A percentile compares a stretch with the other conserved stretches of the same genome.
Evolutionary conservation across 37 sponge, comb jelly and placozoan species (phyloP).

Genomic region (Ephydatia muelleri): DNA sequence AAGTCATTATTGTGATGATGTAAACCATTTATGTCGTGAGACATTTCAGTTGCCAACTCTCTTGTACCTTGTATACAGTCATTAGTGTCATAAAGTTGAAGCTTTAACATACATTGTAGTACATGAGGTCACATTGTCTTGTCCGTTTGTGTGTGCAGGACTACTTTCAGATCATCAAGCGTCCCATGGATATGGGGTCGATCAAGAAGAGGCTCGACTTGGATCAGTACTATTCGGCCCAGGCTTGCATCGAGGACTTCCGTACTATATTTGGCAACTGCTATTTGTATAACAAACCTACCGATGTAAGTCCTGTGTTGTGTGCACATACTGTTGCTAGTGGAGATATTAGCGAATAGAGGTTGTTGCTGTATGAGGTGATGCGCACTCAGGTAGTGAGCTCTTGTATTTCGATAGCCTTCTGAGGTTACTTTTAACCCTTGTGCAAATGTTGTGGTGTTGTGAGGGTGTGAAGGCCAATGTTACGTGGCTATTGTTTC

Average conservation of each 20-base stretch:
- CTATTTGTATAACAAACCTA: constrained; percentile 92
- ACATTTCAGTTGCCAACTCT: no score
- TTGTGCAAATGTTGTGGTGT: no score
- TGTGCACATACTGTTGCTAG: not conserved
- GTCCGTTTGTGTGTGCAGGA: constrained; percentile 77
- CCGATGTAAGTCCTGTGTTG: constrained; percentile 75
- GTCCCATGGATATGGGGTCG: constrained; percentile 93
- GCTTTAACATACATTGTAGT: not conserved
- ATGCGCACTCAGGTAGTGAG: not conserved
- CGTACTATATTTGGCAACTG: constrained; percentile 89
- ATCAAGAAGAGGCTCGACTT: constrained; percentile 88
- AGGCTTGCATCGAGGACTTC: constrained; percentile 90
- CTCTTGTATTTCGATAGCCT: no score
- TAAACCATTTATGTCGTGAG: no score
- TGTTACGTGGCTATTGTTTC: no score
- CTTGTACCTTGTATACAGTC: no score
- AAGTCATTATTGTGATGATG: no score
- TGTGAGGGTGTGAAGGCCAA: no score
- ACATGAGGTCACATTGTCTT: not conserved
- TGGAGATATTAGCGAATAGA: no score
- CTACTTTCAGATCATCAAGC: constrained; percentile 84
- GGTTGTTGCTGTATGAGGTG: not conserved
- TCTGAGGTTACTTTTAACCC: no score
- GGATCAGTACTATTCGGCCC: constrained; percentile 59
- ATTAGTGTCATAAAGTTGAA: no score